phyloP scores from a whole-genome alignment of 2,797 vertebrate species.

The Rhynchotus rufescens region DNA sequence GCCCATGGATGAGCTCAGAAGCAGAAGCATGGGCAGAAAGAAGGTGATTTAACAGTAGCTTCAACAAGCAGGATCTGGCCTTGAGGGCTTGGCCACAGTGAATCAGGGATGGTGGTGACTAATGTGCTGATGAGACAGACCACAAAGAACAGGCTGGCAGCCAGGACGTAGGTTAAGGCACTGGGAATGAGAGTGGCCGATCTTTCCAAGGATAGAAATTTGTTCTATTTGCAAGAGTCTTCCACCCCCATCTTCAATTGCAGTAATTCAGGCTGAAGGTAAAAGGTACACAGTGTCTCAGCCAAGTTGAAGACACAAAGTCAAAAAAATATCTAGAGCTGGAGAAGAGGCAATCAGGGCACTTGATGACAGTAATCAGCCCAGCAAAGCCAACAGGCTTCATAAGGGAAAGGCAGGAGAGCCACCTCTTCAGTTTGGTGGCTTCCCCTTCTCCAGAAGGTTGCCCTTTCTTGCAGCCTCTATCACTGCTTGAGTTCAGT shows the following conservation, averaged over 20 bases:
- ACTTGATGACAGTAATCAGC: not conserved
- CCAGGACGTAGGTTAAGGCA: not conserved
- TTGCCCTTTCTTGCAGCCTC: not conserved
- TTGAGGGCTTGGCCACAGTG: not conserved
- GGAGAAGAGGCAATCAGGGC: not conserved
- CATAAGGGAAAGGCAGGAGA: not conserved
- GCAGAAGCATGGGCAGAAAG: not conserved
- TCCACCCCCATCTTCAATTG: not conserved
- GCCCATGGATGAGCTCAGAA: not conserved
- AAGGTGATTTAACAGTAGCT: not conserved
- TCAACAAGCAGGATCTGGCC: not conserved
- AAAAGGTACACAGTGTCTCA: not conserved
- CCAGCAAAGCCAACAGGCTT: not conserved
- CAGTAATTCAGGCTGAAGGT: not conserved
- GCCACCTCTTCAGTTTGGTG: accelerated
- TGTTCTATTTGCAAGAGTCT: not conserved
- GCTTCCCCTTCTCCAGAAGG: not conserved
- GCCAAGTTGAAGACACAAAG: not conserved
- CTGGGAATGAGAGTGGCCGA: not conserved
- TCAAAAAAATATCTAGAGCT: not conserved
- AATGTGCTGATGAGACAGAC: not conserved
- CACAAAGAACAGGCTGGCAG: not conserved
- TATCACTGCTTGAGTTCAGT: not conserved
- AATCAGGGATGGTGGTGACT: not conserved
- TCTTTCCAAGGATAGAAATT: not conserved